A percentile compares a stretch with the other conserved stretches of the same genome.
These are phyloP conservation scores for Meleagris gallopavo DNA, from an alignment of 2,113 vertebrate genomes.

Conservation along the genomic window DNA sequence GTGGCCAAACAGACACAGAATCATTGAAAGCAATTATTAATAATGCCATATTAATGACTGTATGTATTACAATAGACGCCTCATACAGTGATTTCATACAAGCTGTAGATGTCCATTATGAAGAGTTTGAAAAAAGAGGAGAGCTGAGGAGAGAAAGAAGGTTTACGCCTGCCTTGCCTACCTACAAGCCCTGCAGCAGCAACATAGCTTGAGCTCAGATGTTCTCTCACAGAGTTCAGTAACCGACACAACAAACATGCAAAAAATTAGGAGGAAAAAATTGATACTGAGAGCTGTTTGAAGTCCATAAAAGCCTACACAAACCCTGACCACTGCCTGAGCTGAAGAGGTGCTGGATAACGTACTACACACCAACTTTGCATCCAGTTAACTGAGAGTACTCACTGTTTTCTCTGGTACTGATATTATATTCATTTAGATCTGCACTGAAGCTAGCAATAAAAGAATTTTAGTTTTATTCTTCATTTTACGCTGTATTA, in stretches of 20 bases:
- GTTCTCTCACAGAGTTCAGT: background rate
- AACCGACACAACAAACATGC: background rate
- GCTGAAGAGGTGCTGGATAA: background rate
- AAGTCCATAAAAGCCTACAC: background rate
- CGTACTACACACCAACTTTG: background rate
- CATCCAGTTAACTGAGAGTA: background rate
- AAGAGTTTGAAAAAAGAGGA: background rate
- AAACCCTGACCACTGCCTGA: background rate
- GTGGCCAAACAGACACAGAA: background rate
- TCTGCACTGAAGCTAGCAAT: background rate
- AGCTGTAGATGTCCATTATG: background rate
- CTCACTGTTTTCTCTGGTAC: rapidly evolving
- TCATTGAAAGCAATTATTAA: background rate
- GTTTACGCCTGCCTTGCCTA: background rate
- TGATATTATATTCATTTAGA: background rate
- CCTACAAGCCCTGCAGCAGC: background rate
- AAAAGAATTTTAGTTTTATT: background rate
- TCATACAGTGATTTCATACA: background rate
- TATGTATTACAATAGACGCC: background rate
- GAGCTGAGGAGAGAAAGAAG: background rate
- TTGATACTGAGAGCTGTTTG: too few relatives aligned
- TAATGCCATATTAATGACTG: background rate
- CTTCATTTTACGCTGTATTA: background rate
- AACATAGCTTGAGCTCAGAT: background rate
- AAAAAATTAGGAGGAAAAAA: background rate